Base-by-base conservation (phyloP, 1,140 invertebrate genomes). In the Brachionus paranguensis region DNA sequence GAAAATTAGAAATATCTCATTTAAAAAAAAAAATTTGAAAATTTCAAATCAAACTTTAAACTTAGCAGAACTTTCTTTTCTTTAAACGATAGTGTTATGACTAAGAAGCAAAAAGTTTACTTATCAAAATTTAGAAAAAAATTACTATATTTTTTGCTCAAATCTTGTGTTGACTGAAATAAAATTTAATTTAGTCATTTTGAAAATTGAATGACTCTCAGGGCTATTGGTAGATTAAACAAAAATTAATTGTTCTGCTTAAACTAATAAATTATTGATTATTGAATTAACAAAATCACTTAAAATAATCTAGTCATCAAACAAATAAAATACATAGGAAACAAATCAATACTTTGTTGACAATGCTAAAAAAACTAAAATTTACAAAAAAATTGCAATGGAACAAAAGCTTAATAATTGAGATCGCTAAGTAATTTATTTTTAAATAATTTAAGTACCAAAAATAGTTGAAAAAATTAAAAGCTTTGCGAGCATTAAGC, bases 251-350 rank as follows among this genome's bases (percentile, higher is more conserved):
- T 60, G 53, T 20, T 60, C 20, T 60, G 53, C 53, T 20, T 60
- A 60, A 60, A 60, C 53, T 60, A 60, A 60, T 60, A 60, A 60
- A 60, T 60, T 60, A 60, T 60, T 60, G 53, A 60, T 60, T 60
- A 60, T 60, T 60, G 53, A 60, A 60, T 60, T 60, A 60, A 60
- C 20, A 20, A 60, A 24, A 8, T 60, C 53, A 60, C 20, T 60
- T 60, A 60, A 60, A 60, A 60, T 60, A 60, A 60, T 60, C 53
- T 60, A 60, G 53, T 60, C 53, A 60, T 60, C 53, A 60, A 60
- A 60, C 20, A 60, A 60, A 60, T 60, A 60, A 24, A 60, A 60
- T 24, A 60, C 17, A 60, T 24, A 60, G 53, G 53, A 60, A 60
- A 60, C 17, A 60, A 60, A 60, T 60, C 53, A 60, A 60, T 60